phyloP scores from a whole-genome alignment of 30 jellyfish, hydroid and myxozoan genomes.

The Hydra vulgaris region DNA sequence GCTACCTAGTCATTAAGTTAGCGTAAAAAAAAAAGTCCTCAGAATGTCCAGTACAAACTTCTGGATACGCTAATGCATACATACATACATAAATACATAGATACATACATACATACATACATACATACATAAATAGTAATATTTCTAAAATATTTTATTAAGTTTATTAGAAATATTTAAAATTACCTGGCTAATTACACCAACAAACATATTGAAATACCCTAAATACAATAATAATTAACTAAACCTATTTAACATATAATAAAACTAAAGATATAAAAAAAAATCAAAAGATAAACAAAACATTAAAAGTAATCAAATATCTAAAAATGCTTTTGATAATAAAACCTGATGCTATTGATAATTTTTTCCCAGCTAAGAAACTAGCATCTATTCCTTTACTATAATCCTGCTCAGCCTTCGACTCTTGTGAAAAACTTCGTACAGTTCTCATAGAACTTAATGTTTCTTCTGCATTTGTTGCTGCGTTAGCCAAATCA shows the following conservation, averaged over 20 bases:
- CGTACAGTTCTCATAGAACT: slow-evolving; percentile 79
- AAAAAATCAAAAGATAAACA: neutral
- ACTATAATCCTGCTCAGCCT: slow-evolving; percentile 36
- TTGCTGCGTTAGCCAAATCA: slow-evolving; percentile 72
- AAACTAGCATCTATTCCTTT: slow-evolving; percentile 46
- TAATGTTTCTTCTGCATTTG: slow-evolving; percentile 76
- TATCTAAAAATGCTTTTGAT: too few species aligned
- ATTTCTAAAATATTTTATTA: too few species aligned
- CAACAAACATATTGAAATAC: slow-evolving; percentile 47
- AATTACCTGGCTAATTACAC: slow-evolving; percentile 74
- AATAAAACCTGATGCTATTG: slow-evolving; percentile 19
- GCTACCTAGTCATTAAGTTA: too few species aligned
- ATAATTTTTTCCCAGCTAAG: slow-evolving; percentile 46
- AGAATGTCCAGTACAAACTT: too few species aligned
- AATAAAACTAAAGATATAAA: neutral
- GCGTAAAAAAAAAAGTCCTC: too few species aligned
- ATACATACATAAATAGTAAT: too few species aligned
- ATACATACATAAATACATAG: too few species aligned
- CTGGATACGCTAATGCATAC: too few species aligned
- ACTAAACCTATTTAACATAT: neutral
- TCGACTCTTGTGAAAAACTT: slow-evolving; percentile 78
- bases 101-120: too few species aligned
- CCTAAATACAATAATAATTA: slow-evolving; percentile 32
- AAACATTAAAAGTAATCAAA: too few species aligned
- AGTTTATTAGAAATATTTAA: too few species aligned